Conservation (phyloP, 2,888 invertebrate species). For the Pardosa pseudoannulata region DNA sequence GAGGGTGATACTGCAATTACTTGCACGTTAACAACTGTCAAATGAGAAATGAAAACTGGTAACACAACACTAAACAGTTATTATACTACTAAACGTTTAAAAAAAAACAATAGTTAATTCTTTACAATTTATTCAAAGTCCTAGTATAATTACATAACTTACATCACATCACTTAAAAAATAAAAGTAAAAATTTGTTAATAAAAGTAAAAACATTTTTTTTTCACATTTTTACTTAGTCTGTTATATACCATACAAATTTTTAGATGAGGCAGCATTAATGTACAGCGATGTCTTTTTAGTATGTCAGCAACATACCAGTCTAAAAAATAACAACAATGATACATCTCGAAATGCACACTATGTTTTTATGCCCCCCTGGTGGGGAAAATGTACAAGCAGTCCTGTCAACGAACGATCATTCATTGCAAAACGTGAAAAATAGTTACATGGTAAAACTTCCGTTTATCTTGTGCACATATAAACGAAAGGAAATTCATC, state of each 20-base stretch:
- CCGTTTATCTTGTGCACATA: slow-evolving; percentile 50
- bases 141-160: slow-evolving; percentile 72
- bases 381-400: slow-evolving; percentile 55
- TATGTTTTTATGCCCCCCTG: slow-evolving; percentile 23
- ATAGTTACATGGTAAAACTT: slow-evolving; percentile 52
- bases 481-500: slow-evolving; percentile 50
- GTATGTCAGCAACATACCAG: slow-evolving; percentile 15
- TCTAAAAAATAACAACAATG: slow-evolving; percentile 46
- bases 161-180: slow-evolving; percentile 73
- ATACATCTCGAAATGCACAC: slow-evolving; percentile 52
- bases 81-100: too few relatives aligned
- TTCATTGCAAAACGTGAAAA: slow-evolving; percentile 55
- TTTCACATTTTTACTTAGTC: slow-evolving; percentile 54
- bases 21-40: too few relatives aligned
- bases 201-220: slow-evolving; percentile 70
- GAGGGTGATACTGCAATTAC: too few relatives aligned
- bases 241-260: slow-evolving; percentile 69
- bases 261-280: slow-evolving; percentile 63
- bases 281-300: slow-evolving; percentile 47
- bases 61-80: too few relatives aligned
- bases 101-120: slow-evolving; percentile 39
- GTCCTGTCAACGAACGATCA: slow-evolving; percentile 30
- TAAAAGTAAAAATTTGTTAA: slow-evolving; percentile 72
- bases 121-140: slow-evolving; percentile 72
- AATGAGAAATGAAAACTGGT: too few relatives aligned